Base-by-base conservation (phyloP, 2,888 invertebrate species). In the Chrysodeixis includens region DNA sequence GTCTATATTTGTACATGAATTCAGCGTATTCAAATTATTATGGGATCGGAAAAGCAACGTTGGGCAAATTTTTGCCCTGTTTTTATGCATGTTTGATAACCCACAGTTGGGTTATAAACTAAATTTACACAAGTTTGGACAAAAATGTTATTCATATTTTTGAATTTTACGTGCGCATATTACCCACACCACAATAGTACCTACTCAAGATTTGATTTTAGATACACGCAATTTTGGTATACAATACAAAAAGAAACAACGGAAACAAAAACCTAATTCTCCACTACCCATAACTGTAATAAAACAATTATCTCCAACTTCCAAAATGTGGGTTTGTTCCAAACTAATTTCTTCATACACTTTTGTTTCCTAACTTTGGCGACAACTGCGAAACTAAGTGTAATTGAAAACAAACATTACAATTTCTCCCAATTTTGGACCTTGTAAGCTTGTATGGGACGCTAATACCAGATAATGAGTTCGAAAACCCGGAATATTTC, bases 391-490 rank as follows among this genome's bases (percentile, higher is more conserved):
- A 14, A 57, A 59, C 62, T 62, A 56, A 67, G 52, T 56, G 58
- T 71, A 79, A 79, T 79, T 78, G 63, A 74, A 78, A 74, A 76
- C 76, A 79, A 74, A 79, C 70, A 76, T 73, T 63, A 58, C n/a
- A 56, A 69, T 65, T 46, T 65, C 53, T 22, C 7, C 30, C 54
- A 51, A 18, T 14, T 46, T 62, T 66, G 62, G 53, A 63, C 55
- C 32, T 30, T 63, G 56, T 68, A 66, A 70, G 53, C 57, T 66
- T 56, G 51, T 49, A 49, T 49, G 58, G 52, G 61, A 16, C 54
- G 18, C 30, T 69, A 69, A 75, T 69, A 53, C 65, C 46, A 61
- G 62, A 72, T 77, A 78, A 63, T 75, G 56, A 78, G 60, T 26
- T 52, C 52, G 35, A 49, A 18, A 40, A 59, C 56, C 61, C 58